These are phyloP conservation scores for Hyposoter didymator DNA, from an alignment of 2,888 invertebrate genomes.

Conservation along the genomic window DNA sequence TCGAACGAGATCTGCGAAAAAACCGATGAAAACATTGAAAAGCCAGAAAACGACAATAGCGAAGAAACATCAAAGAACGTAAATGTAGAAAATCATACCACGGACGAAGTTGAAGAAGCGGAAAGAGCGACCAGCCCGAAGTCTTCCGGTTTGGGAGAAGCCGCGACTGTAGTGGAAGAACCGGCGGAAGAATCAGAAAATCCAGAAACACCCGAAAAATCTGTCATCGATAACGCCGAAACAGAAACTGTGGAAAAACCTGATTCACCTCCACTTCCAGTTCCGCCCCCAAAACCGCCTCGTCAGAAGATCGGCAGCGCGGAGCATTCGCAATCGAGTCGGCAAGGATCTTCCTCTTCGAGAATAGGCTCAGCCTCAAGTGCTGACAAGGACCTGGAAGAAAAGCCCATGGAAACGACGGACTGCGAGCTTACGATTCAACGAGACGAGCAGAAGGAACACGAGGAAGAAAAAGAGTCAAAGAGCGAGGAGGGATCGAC, in stretches of 20 bases:
- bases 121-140: conserved; percentile 50
- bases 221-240: conserved; percentile 26
- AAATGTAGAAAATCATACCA: conserved; percentile 41
- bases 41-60: conserved; percentile 42
- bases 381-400: conserved; percentile 34
- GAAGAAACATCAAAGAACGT: conserved; percentile 16
- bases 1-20: conserved; percentile 26
- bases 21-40: conserved; percentile 18
- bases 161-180: conserved; percentile 29
- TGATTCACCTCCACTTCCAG: conserved; percentile 74
- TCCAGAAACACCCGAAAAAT: conserved; percentile 39
- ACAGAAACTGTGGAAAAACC: conserved; percentile 53
- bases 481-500: conserved; percentile 79
- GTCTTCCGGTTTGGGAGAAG: conserved; percentile 57
- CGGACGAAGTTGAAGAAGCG: not conserved
- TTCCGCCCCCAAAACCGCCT: conserved; percentile 83
- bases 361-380: conserved; percentile 57
- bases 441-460: conserved; percentile 70
- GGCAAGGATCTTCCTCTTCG: conserved; percentile 63
- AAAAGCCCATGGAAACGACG: conserved; percentile 61
- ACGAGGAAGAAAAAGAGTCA: conserved; percentile 66
- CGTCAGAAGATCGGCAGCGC: conserved; percentile 84
- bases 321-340: conserved; percentile 80
- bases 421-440: conserved; percentile 60
- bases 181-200: not conserved